phyloP scores from a whole-genome alignment of 1,140 invertebrate species.

The Epicauta chinensis region DNA sequence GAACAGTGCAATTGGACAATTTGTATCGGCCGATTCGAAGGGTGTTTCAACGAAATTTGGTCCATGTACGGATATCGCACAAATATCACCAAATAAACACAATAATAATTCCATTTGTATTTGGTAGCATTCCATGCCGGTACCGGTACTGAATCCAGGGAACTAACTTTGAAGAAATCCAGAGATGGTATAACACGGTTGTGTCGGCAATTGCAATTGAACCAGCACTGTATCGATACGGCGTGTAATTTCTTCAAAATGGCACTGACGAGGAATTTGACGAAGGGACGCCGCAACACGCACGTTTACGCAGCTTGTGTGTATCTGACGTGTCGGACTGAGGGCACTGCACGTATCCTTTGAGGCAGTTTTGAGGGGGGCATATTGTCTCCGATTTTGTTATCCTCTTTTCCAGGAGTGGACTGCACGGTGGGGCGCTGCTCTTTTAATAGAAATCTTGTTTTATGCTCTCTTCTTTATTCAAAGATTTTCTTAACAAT shows the following conservation, averaged over 20 bases:
- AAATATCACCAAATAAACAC: not conserved
- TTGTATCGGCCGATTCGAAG: conserved; percentile 83
- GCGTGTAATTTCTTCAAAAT: conserved; percentile 96
- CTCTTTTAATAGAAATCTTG: conserved; percentile 4
- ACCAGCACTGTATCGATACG: conserved; percentile 86
- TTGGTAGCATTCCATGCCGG: conserved; percentile 70
- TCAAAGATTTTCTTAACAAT: conserved; percentile 26
- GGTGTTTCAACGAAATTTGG: conserved; percentile 73
- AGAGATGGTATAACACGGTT: conserved; percentile 70
- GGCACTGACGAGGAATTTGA: conserved; percentile 81
- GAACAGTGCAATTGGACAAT: conserved; percentile 82
- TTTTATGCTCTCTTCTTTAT: conserved; percentile 13
- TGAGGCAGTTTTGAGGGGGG: too few species aligned
- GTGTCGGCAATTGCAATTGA: conserved; percentile 74
- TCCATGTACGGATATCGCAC: conserved; percentile 48
- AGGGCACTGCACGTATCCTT: conserved; percentile 91
- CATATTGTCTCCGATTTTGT: too few species aligned
- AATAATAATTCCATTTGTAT: conserved; percentile 2
- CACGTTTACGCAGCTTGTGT: conserved; percentile 96
- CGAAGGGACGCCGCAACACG: conserved; percentile 82
- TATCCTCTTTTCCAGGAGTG: too few species aligned
- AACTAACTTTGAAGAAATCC: conserved; percentile 85
- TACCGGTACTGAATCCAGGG: conserved; percentile 79
- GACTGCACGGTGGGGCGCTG: too few species aligned
- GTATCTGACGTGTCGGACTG: conserved; percentile 93